phyloP scores from a whole-genome alignment of 37 sponge, comb jelly and placozoan species.

The Amphimedon queenslandica region DNA sequence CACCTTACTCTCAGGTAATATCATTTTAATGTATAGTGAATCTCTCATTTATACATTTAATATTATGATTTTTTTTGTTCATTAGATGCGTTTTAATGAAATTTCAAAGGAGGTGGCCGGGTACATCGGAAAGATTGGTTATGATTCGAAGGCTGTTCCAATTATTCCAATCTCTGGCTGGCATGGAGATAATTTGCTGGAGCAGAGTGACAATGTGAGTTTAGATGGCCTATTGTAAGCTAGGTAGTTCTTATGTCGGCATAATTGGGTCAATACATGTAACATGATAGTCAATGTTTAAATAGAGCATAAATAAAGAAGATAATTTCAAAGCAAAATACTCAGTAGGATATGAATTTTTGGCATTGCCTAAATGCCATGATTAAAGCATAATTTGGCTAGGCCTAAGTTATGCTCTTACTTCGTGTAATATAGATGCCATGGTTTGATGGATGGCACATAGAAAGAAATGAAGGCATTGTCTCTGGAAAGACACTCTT shows the following conservation, averaged over 20 bases:
- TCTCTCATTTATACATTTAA: neutral
- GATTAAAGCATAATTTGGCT: no score
- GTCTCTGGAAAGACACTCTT: constrained; percentile 85
- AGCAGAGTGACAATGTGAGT: constrained; percentile 54
- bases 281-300: no score
- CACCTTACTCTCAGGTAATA: constrained; percentile 84
- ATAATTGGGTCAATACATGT: no score
- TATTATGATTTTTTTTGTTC: neutral
- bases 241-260: no score
- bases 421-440: constrained; percentile 38
- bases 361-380: no score
- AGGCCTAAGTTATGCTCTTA: neutral
- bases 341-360: no score
- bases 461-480: constrained; percentile 89
- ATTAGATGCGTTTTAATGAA: constrained; percentile 79
- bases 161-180: constrained; percentile 99
- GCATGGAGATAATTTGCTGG: constrained; percentile 98
- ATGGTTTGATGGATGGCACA: constrained; percentile 89
- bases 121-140: constrained; percentile 98
- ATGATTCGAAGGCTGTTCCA: constrained; percentile 85
- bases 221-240: no score
- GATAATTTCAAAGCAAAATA: no score
- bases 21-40: no score
- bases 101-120: constrained; percentile 85
- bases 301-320: no score